These are phyloP conservation scores for Sarcophaga carnaria DNA, from an alignment of 2,888 invertebrate species.

Conservation along the genomic window DNA sequence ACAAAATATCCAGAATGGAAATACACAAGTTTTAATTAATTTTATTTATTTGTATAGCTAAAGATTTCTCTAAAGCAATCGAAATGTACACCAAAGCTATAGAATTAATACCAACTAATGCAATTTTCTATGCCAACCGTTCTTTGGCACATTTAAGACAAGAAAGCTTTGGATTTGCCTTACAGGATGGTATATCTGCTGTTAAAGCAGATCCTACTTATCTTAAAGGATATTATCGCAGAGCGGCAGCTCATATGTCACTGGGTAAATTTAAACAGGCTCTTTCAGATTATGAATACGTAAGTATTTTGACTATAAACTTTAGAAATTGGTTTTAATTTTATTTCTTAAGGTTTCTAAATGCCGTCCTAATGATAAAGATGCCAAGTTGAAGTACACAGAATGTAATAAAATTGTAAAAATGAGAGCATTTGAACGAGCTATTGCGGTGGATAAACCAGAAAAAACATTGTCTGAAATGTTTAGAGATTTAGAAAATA, in stretches of 20 bases:
- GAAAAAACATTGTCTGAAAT: constrained; percentile 93
- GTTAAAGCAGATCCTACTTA: constrained; percentile 94
- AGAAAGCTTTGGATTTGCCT: constrained; percentile 97
- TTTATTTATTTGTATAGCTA: constrained; percentile 85
- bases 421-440: constrained; percentile 97
- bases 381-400: constrained; percentile 94
- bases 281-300: constrained; percentile 97
- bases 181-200: constrained; percentile 95
- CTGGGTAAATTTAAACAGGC: constrained; percentile 98
- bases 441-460: constrained; percentile 95
- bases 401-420: constrained; percentile 98
- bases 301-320: constrained; percentile 82
- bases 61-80: constrained; percentile 95
- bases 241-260: constrained; percentile 98
- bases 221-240: constrained; percentile 97
- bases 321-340: not conserved
- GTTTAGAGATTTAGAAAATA: constrained; percentile 91
- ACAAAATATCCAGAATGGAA: too few species aligned
- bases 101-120: constrained; percentile 90
- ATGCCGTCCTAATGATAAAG: constrained; percentile 95
- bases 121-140: constrained; percentile 96
- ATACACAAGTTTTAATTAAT: constrained; percentile 22
- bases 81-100: constrained; percentile 94
- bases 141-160: constrained; percentile 96
- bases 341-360: constrained; percentile 88